Base-by-base conservation (phyloP, 2,888 invertebrate genomes). In the Spilosoma lubricipeda region DNA sequence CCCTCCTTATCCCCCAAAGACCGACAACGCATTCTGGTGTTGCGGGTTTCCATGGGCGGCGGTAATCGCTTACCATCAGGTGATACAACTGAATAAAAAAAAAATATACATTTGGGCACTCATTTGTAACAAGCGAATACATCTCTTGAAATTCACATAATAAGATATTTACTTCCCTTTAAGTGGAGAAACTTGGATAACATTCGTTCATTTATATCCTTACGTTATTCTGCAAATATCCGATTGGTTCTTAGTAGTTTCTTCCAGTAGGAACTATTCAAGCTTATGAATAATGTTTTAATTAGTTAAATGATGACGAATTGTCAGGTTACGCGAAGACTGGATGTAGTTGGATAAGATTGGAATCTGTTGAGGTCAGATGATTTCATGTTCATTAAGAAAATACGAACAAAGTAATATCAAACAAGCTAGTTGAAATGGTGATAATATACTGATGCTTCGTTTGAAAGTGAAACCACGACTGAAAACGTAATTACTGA, bases 221-320 rank as follows among this genome's bases (percentile, higher is more conserved):
- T 65, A 23, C 64, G 23, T 4, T 20, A 20, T 27, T 8, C 13
- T 27, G 64, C 30, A 42, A 63, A 36, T 3, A 68, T 5, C 45
- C 33, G 18, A 23, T 64, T 5, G 64, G 15, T 15, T 48, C 18
- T 67, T 71, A 48, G 73, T 69, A 20, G 67, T 78, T 81, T 75
- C 73, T 52, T 68, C 77, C 45, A n/a, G 64, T 81, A 83, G 68
- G 33, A 67, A 18, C 76, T 79, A 73, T 75, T 72, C 70, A 78
- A 76, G 74, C 59, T 67, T 73, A 73, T 83, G 79, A 83, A 85
- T 80, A 84, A 82, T 79, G 78, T 33, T 76, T 56, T 56, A 56
- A 56, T 56, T 56, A 11, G 56, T 56, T 9, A 76, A 82, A 84
- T 77, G 71, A 66, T 11, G 70, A 23, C 3, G n/a, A 27, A 63